Percentiles rank a stretch among this genome's conserved stretches.
phyloP scores from a whole-genome alignment of 2,888 invertebrate species.

The Orthosia gracilis region DNA sequence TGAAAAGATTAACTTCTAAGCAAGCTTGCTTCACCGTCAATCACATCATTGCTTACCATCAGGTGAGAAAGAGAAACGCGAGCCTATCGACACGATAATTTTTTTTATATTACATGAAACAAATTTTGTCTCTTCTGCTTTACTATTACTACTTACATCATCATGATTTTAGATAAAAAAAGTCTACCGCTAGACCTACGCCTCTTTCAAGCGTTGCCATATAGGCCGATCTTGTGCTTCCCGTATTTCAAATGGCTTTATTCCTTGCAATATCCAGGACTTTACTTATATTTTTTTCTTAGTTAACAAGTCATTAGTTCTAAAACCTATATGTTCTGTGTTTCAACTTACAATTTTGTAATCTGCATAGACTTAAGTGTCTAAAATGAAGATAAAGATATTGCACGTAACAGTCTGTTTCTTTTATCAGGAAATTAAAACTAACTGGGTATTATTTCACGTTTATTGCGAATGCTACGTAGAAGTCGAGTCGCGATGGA shows the following conservation, averaged over 20 bases:
- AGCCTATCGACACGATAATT: no score
- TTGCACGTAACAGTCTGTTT: slow-evolving; percentile 46
- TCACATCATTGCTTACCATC: no score
- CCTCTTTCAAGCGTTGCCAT: neutral
- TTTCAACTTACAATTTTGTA: neutral
- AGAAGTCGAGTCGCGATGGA: slow-evolving; percentile 51
- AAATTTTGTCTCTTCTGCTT: neutral
- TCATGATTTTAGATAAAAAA: neutral
- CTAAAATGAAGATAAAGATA: slow-evolving; percentile 32
- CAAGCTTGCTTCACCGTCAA: no score
- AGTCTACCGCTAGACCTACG: neutral
- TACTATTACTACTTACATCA: no score
- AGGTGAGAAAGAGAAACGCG: no score
- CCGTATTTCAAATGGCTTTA: neutral
- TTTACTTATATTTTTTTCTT: neutral
- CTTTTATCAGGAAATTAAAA: slow-evolving; percentile 63
- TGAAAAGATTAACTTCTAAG: no score
- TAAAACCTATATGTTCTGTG: neutral
- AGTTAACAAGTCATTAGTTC: neutral
- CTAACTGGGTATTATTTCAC: slow-evolving; percentile 62
- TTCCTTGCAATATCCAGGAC: no score
- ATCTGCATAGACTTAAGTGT: slow-evolving; percentile 13
- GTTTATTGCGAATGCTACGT: slow-evolving; percentile 58
- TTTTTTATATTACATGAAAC: no score
- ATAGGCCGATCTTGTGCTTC: neutral